These are phyloP conservation scores for Pseudobourletiella spinata DNA, from an alignment of 1,140 invertebrate species.

Conservation along the genomic window DNA sequence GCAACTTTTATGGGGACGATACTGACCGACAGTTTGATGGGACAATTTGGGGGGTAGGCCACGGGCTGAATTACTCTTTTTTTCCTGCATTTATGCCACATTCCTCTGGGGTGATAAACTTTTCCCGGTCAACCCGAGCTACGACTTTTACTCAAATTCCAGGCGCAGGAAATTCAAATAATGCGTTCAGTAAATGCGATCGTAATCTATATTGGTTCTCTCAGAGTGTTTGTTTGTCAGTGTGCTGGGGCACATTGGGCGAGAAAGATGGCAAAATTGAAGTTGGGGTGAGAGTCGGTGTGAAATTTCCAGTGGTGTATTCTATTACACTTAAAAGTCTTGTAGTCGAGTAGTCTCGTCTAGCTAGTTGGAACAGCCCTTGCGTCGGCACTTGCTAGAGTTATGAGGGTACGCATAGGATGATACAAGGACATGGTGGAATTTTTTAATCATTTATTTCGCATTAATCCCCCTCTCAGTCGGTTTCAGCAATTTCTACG, in stretches of 20 bases:
- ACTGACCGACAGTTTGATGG: neutral
- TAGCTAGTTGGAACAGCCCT: too few relatives aligned
- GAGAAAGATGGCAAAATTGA: too few relatives aligned
- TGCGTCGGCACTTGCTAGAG: too few relatives aligned
- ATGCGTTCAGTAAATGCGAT: neutral
- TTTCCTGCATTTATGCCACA: slow-evolving; percentile 1
- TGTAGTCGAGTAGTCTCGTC: too few relatives aligned
- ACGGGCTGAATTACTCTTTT: neutral
- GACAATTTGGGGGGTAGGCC: neutral
- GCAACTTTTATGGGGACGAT: neutral
- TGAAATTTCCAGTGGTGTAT: too few relatives aligned
- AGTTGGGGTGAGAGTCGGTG: too few relatives aligned
- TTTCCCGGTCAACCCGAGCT: neutral
- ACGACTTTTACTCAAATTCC: neutral
- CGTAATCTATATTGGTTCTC: neutral
- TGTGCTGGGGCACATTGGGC: neutral
- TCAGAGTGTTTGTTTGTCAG: neutral
- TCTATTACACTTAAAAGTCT: too few relatives aligned
- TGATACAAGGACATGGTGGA: too few relatives aligned
- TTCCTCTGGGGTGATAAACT: neutral
- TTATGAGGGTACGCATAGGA: too few relatives aligned
- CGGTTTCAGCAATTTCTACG: too few relatives aligned
- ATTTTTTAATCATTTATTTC: too few relatives aligned
- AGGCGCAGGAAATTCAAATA: neutral
- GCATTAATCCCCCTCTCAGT: too few relatives aligned